Conservation (phyloP, 2,797 vertebrate species). For the Microtus obscurus region DNA sequence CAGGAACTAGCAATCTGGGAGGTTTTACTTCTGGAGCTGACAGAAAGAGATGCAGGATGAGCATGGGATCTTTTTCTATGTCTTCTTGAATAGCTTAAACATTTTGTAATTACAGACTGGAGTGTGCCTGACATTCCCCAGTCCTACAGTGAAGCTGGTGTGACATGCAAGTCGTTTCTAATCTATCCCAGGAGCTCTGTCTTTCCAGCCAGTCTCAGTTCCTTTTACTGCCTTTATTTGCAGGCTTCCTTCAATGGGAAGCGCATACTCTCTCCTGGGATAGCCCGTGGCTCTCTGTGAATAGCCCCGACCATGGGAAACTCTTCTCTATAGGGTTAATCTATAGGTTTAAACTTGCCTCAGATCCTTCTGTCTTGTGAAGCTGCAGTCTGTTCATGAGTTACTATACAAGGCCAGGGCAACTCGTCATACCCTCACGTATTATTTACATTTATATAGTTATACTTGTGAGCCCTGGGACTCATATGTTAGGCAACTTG, state of each 20-base stretch:
- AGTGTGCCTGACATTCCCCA: not conserved
- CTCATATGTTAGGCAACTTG: not conserved
- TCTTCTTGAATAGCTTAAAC: not conserved
- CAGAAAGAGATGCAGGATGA: not conserved
- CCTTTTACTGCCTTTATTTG: not conserved
- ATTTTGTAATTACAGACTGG: not conserved
- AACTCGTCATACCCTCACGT: not conserved
- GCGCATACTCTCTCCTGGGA: not conserved
- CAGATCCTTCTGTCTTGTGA: not conserved
- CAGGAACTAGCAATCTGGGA: not conserved
- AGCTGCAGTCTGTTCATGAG: not conserved
- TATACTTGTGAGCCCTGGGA: not conserved
- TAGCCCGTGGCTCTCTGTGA: not conserved
- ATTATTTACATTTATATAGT: not conserved
- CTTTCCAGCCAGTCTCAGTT: not conserved
- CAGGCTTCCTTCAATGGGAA: not conserved
- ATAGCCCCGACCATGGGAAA: not conserved
- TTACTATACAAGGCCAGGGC: not conserved
- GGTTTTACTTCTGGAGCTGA: slow-evolving; percentile 4
- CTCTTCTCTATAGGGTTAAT: not conserved
- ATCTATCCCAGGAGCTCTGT: not conserved
- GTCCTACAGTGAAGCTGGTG: not conserved
- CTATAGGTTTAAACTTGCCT: not conserved
- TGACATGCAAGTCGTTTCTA: not conserved
- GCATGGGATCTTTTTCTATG: not conserved